phyloP scores from a whole-genome alignment of 2,113 vertebrate genomes.

The Chrysochloris asiatica region DNA sequence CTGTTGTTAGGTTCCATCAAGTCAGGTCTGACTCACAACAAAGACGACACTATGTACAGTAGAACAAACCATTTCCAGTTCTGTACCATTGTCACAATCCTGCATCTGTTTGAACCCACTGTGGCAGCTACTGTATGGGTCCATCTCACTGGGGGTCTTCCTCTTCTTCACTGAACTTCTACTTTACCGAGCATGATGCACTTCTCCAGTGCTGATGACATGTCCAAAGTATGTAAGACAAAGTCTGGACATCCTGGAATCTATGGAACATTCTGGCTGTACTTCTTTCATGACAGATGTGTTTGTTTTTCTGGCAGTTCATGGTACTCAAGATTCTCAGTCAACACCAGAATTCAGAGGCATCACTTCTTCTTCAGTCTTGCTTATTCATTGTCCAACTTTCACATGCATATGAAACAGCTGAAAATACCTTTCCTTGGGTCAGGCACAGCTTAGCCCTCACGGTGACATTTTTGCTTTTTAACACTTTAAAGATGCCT shows the following conservation, averaged over 20 bases:
- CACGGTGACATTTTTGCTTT: neutral
- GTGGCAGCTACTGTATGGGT: neutral
- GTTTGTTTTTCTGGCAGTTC: neutral
- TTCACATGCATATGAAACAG: neutral
- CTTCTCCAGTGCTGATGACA: neutral
- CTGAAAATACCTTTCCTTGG: neutral
- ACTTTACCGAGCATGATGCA: neutral
- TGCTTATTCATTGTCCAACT: neutral
- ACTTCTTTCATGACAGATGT: neutral
- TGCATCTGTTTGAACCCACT: neutral
- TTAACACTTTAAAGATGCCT: neutral
- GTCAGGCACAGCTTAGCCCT: neutral
- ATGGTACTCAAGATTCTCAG: neutral
- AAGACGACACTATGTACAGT: neutral
- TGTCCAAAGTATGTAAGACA: neutral
- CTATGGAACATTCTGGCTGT: neutral
- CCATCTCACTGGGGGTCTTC: neutral
- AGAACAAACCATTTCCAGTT: neutral
- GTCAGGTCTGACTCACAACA: neutral
- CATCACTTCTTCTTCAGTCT: neutral
- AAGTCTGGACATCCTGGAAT: neutral
- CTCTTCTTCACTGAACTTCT: neutral
- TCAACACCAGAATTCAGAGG: neutral
- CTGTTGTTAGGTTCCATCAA: neutral
- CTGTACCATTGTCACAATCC: neutral